A percentile compares a stretch with the other conserved stretches of the same genome.
Conservation (phyloP, 2,113 vertebrate species). For the Takifugu bimaculatus region DNA sequence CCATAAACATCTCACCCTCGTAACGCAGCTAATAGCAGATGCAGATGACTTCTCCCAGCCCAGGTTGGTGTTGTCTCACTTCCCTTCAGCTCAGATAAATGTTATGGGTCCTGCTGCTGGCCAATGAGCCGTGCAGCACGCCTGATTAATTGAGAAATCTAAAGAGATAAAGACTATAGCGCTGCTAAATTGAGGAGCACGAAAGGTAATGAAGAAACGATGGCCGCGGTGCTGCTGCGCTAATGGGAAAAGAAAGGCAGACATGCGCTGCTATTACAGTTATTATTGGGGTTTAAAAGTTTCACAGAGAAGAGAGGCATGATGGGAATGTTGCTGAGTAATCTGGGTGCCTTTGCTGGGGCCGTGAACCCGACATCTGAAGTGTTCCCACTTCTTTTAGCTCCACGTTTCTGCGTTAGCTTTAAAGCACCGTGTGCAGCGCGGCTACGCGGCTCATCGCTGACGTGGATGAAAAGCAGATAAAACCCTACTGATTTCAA, state of each 20-base stretch:
- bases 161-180: conserved; percentile 41
- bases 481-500: conserved; percentile 31
- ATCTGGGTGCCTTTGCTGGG: no score
- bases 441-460: conserved; percentile 15
- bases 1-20: conserved; percentile 22
- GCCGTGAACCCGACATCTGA: neutral
- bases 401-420: neutral
- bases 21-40: conserved; percentile 32
- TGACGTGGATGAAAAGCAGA: conserved; percentile 38
- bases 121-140: conserved; percentile 52
- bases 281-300: neutral
- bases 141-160: conserved; percentile 62
- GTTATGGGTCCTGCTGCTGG: conserved; percentile 33
- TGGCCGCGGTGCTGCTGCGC: conserved; percentile 9
- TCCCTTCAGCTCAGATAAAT: conserved; percentile 56
- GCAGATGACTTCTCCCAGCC: conserved; percentile 46
- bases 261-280: neutral
- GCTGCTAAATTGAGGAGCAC: conserved; percentile 33
- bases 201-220: conserved; percentile 46
- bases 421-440: neutral
- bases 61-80: conserved; percentile 44
- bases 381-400: neutral
- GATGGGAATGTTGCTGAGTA: no score
- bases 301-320: neutral
- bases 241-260: conserved; percentile 14